Conservation (phyloP, 2,888 invertebrate species). For the Folsomia manolachei region DNA sequence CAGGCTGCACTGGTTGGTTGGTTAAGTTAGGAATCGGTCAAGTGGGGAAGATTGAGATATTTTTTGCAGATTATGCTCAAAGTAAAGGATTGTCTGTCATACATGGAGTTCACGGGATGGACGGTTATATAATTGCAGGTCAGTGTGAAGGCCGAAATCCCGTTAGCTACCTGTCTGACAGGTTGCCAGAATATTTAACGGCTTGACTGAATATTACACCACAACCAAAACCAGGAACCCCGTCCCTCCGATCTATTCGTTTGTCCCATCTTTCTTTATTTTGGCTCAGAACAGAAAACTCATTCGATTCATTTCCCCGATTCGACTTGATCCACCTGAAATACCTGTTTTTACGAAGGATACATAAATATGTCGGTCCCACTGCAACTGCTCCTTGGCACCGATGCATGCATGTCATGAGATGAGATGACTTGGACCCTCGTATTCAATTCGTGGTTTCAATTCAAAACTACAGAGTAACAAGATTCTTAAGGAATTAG, state of each 20-base stretch:
- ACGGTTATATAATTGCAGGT: conserved; percentile 51
- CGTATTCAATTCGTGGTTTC: no score
- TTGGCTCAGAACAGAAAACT: no score
- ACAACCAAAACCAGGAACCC: conserved; percentile 7
- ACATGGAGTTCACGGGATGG: conserved; percentile 50
- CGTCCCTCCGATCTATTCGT: conserved; percentile 8
- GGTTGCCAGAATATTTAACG: conserved; percentile 42
- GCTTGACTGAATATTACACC: conserved; percentile 14
- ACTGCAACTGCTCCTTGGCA: background rate
- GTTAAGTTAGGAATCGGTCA: background rate
- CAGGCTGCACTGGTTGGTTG: no score
- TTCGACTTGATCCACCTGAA: conserved; percentile 42
- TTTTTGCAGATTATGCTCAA: background rate
- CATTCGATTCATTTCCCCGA: no score
- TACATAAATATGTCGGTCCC: background rate
- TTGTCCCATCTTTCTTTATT: conserved; percentile 16
- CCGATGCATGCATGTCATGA: no score
- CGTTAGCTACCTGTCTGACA: conserved; percentile 51
- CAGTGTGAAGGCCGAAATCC: conserved; percentile 51
- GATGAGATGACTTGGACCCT: no score
- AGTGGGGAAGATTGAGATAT: background rate
- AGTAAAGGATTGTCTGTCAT: conserved; percentile 19
- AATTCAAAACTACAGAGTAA: no score
- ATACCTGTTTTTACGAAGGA: conserved; percentile 31
- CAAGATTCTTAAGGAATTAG: background rate